Base-by-base conservation (phyloP, 2,113 vertebrate species). In the Phrynosoma blainvillii region DNA sequence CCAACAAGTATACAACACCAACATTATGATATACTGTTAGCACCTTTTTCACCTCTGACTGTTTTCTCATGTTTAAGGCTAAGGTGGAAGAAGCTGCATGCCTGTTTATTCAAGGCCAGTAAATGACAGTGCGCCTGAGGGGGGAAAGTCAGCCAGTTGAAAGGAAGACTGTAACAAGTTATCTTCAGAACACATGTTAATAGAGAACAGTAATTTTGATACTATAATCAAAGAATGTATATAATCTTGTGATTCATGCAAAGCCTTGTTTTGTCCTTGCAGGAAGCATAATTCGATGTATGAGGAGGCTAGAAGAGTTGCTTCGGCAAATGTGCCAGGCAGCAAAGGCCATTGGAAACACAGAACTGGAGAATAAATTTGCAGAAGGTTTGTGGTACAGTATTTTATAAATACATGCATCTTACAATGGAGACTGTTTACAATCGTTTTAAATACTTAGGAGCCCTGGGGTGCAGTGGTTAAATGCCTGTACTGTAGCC, bases 211-310 rank as follows among this genome's bases (percentile, higher is more conserved):
- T 65, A 27, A 71, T 27, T 20, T 30, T 62, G 30, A 59, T n/a
- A 80, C 3, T 30, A 32, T 36, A 80, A 21, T 71, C 25, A 71
- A 12, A 23, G 56, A 20, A 79, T 32, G 32, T 23, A 25, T 25
- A 65, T 47, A 16, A 47, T 30, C 36, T 85, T 65, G 36, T 62
- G 14, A 79, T 82, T 83, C 83, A 68, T 68, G 16, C n/a, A 68
- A 66, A 83, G 42, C 30, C 47, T n/a, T 40, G 42, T 47, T 78
- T 77, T 68, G 7, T 71, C 4, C 23, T 65, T 82, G 14, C 77
- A 99, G 99, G 99, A 10, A 99, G 98, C 94, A 99, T 99, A 93
- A 99, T 99, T 89, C 98, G 98, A 59, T 99, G 99, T 91, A 98
- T 99, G 98, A 97, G 98, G 0, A 97, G 98, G 23, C 94, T 99